phyloP scores from a whole-genome alignment of 2,797 vertebrate genomes.

The Anabas testudineus region DNA sequence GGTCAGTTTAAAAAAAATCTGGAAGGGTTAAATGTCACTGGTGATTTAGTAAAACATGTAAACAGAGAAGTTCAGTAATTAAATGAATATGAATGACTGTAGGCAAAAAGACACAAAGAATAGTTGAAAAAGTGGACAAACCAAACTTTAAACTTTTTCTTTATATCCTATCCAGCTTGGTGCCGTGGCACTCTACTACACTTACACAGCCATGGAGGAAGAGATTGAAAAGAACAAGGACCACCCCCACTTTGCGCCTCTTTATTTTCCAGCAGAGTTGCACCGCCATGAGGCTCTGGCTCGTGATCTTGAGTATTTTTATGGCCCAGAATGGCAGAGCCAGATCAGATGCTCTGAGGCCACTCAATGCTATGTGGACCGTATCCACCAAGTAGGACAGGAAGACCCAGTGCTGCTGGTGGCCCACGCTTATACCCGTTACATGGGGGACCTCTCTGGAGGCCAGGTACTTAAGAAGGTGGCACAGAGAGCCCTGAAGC shows the following conservation, averaged over 20 bases:
- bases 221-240: conserved; percentile 95
- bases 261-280: conserved; percentile 95
- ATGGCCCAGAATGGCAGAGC: conserved; percentile 90
- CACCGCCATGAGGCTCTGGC: conserved; percentile 89
- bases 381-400: conserved; percentile 89
- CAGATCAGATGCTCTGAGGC: conserved; percentile 88
- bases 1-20: conserved; percentile 76
- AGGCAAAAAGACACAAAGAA: background rate
- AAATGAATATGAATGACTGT: background rate
- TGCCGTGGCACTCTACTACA: conserved; percentile 92
- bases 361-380: conserved; percentile 89
- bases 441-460: conserved; percentile 98
- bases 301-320: conserved; percentile 92
- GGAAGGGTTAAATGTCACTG: background rate
- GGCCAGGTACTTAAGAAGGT: conserved; percentile 97
- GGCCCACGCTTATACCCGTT: conserved; percentile 96
- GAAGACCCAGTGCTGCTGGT: conserved; percentile 91
- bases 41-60: background rate
- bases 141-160: background rate
- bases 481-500: conserved; percentile 93
- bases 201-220: conserved; percentile 94
- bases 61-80: background rate
- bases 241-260: conserved; percentile 89
- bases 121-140: background rate
- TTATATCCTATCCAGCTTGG: conserved; percentile 84